Evolutionary conservation across 2,888 invertebrate species (phyloP), one percentile per base, ranked within the genome.

Genomic region (Autographa gamma): DNA sequence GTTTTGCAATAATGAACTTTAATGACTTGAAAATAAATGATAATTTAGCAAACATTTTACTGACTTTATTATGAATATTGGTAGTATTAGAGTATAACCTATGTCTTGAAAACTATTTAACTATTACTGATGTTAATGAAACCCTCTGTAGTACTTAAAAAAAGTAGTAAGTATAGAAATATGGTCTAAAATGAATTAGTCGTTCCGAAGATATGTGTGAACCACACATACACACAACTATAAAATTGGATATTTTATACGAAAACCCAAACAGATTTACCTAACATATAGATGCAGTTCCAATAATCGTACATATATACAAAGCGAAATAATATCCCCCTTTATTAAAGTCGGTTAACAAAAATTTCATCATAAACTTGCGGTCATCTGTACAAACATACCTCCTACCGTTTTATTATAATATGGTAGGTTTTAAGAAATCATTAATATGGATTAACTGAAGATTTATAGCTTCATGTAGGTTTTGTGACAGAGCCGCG

Each of bases 391-490:
- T 63, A 66, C 58, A 18, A 31, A 34, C 48, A 48, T 9, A 18
- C 43, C 41, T 56, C 41, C 54, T 31, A 62, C 63, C 34, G 52
- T 67, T 69, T 68, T 70, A 67, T 75, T 66, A 63, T 59, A 67
- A 68, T 56, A 41, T 64, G 41, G 25, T 69, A 67, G 64, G 79
- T 90, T 91, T 90, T 81, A 86, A 87, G 86, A 87, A 85, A 80
- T 77, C 88, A 90, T 92, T 90, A 89, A 91, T 91, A 90, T 90
- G 89, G 85, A 91, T 90, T 88, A 91, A 83, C 71, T 64, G 38
- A 76, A 81, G 80, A 88, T 88, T 87, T 86, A 87, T 88, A 70
- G 71, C 71, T 34, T 54, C 66, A 65, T 71, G 75, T 79, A 81
- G 74, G 82, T 83, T 85, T 81, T 84, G 82, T 85, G 88, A 88